phyloP scores from a whole-genome alignment of 2,888 invertebrate genomes.

The Thera obeliscata region DNA sequence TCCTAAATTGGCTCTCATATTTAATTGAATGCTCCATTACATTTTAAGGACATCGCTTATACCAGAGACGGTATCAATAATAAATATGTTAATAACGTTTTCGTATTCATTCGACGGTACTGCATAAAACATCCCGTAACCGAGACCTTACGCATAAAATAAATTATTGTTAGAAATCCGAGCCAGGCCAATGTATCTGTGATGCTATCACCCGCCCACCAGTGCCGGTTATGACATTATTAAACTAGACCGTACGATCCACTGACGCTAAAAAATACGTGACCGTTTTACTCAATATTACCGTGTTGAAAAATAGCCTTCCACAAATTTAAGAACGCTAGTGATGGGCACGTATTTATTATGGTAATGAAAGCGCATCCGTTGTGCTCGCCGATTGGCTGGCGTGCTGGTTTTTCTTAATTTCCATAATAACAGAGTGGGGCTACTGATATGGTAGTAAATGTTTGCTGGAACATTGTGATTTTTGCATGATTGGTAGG shows the following conservation, averaged over 20 bases:
- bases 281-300: conserved; percentile 77
- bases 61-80: conserved; percentile 39
- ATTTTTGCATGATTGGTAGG: conserved; percentile 30
- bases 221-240: conserved; percentile 78
- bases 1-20: conserved; percentile 4
- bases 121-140: conserved; percentile 68
- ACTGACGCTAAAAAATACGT: conserved; percentile 79
- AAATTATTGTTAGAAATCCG: conserved; percentile 72
- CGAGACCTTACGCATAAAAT: conserved; percentile 71
- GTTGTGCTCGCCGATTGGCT: conserved; percentile 67
- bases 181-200: conserved; percentile 63
- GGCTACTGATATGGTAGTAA: conserved; percentile 21
- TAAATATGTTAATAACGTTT: conserved; percentile 55
- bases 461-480: conserved; percentile 23
- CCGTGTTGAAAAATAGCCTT: conserved; percentile 74
- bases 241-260: conserved; percentile 70
- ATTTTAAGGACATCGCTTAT: conserved; percentile 27
- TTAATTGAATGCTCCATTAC: conserved; percentile 26
- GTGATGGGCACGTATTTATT: conserved; percentile 82
- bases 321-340: conserved; percentile 79
- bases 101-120: conserved; percentile 60
- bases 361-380: conserved; percentile 81
- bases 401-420: conserved; percentile 57
- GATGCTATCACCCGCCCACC: conserved; percentile 68
- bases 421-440: conserved; percentile 72